A percentile compares a stretch with the other conserved stretches of the same genome.
Conservation (phyloP, 2,888 invertebrate genomes). For the Carcina quercana region DNA sequence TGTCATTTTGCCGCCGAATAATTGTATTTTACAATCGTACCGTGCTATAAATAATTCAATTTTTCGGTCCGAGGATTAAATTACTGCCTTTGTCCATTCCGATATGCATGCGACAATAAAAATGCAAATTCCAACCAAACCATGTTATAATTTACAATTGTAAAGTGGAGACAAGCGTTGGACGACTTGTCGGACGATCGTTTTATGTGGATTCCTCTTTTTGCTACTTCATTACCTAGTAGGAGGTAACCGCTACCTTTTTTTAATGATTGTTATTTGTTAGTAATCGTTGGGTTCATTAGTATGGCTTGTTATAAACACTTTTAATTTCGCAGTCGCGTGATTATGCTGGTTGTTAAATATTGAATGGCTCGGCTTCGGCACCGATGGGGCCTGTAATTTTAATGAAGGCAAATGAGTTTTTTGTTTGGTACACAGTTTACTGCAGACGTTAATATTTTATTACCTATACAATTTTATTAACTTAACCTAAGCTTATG, state of each 20-base stretch:
- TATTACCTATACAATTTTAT: no score
- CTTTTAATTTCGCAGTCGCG: slow-evolving; percentile 4
- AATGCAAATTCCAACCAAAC: slow-evolving; percentile 61
- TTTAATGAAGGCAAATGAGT: no score
- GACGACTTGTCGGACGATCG: slow-evolving; percentile 26
- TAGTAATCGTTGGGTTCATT: slow-evolving; percentile 8
- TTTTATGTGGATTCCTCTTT: slow-evolving; percentile 28
- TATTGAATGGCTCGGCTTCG: no score
- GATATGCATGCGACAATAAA: slow-evolving; percentile 62
- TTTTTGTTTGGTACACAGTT: no score
- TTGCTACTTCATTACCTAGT: slow-evolving; percentile 28
- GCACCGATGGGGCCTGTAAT: no score
- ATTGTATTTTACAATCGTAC: slow-evolving; percentile 52
- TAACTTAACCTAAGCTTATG: no score
- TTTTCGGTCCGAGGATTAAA: slow-evolving; percentile 58
- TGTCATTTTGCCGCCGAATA: slow-evolving; percentile 38
- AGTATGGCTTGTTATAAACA: slow-evolving; percentile 8
- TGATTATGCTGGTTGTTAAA: no score
- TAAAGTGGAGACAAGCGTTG: slow-evolving; percentile 26
- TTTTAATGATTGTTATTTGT: slow-evolving; percentile 9
- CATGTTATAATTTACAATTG: slow-evolving; percentile 57
- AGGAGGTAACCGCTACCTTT: slow-evolving; percentile 18
- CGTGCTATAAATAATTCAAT: slow-evolving; percentile 68
- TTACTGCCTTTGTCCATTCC: slow-evolving; percentile 55
- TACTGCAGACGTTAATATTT: no score